Percentiles rank a stretch among this genome's conserved stretches.
These are phyloP conservation scores for Syritta pipiens DNA, from an alignment of 2,888 invertebrate genomes.

Conservation along the genomic window DNA sequence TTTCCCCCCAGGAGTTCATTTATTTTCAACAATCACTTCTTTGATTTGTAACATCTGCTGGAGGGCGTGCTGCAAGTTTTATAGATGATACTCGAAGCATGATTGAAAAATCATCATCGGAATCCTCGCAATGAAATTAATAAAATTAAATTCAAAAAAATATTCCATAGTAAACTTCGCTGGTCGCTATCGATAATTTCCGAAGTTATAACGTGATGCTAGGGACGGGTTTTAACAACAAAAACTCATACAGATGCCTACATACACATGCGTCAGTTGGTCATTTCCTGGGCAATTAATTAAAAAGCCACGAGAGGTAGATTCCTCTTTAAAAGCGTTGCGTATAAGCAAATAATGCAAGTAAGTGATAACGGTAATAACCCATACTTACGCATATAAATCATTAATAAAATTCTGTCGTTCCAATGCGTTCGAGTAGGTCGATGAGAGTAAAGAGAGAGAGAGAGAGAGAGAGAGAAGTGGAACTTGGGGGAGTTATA, in stretches of 20 bases:
- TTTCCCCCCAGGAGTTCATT: background rate
- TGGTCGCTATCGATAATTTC: background rate
- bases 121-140: background rate
- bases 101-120: conserved; percentile 1
- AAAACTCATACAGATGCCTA: background rate
- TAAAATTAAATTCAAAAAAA: background rate
- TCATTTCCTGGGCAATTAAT: conserved; percentile 6
- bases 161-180: background rate
- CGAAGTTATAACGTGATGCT: background rate
- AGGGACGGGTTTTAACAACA: background rate
- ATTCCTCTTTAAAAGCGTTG: background rate
- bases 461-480: too few species aligned
- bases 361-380: background rate
- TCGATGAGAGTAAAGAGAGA: too few species aligned
- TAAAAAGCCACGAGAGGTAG: background rate
- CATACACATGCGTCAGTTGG: background rate
- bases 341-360: background rate
- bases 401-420: conserved; percentile 4
- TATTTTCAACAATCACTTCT: background rate
- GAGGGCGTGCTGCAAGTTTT: background rate
- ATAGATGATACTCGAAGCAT: background rate
- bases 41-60: conserved; percentile 10
- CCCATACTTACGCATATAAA: too few species aligned
- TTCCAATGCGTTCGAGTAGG: background rate
- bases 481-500: too few species aligned